These are phyloP conservation scores for Polyodon spathula DNA, from an alignment of 2,113 vertebrate genomes.

Conservation along the genomic window DNA sequence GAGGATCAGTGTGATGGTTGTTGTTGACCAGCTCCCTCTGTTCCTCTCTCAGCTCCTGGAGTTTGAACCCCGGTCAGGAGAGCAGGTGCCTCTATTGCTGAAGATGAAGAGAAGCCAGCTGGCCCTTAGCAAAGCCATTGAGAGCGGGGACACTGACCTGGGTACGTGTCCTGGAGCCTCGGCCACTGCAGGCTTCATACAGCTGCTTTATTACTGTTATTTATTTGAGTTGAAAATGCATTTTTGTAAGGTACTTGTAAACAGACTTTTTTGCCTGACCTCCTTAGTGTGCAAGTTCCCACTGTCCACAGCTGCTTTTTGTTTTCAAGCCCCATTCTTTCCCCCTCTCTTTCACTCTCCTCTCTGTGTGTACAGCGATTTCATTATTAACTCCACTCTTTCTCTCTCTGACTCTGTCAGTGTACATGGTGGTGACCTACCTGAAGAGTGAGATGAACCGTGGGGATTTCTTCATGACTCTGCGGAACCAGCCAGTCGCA, in stretches of 20 bases:
- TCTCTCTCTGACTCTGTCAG: conserved; percentile 40
- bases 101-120: conserved; percentile 90
- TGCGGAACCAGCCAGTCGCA: conserved; percentile 85
- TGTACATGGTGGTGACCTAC: conserved; percentile 82
- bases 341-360: too few species aligned
- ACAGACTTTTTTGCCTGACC: too few species aligned
- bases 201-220: background rate
- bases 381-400: background rate
- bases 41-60: conserved; percentile 69
- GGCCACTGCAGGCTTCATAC: background rate
- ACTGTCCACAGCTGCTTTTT: too few species aligned
- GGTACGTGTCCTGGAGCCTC: conserved; percentile 44
- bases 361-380: background rate
- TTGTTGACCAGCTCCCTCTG: too few species aligned
- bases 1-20: too few species aligned
- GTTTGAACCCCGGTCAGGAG: conserved; percentile 82
- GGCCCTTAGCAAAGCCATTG: conserved; percentile 87
- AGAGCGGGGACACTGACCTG: conserved; percentile 90
- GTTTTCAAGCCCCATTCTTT: too few species aligned
- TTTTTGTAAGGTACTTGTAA: too few species aligned
- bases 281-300: too few species aligned
- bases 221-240: too few species aligned
- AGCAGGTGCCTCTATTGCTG: conserved; percentile 87
- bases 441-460: conserved; percentile 88
- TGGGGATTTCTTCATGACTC: conserved; percentile 92